Conservation (phyloP, 2,113 vertebrate genomes). For the Myodes glareolus region DNA sequence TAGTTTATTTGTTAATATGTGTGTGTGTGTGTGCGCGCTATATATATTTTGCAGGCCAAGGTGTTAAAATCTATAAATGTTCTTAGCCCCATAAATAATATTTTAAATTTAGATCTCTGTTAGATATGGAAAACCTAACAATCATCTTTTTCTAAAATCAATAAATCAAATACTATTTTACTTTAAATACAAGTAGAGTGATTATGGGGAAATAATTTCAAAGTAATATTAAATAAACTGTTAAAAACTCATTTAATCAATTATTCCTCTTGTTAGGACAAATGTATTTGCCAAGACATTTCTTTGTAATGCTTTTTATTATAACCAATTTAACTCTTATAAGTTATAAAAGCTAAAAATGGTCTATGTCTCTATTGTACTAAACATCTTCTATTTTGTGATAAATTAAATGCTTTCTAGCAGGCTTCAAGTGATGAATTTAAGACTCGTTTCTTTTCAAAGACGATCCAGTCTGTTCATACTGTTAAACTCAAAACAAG, state of each 20-base stretch:
- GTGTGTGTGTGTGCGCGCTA: too few species aligned
- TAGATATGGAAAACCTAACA: neutral
- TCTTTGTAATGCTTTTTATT: neutral
- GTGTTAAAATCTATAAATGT: constrained; percentile 31
- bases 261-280: neutral
- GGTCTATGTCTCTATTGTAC: neutral
- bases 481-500: neutral
- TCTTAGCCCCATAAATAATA: neutral
- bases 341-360: constrained; percentile 45
- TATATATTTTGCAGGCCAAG: neutral
- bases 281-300: constrained; percentile 29
- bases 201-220: neutral
- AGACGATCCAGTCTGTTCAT: neutral
- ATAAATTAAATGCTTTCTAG: neutral
- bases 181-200: neutral
- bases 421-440: neutral
- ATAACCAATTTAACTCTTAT: neutral
- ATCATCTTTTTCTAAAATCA: neutral
- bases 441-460: neutral
- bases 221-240: constrained; percentile 50
- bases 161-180: constrained; percentile 56
- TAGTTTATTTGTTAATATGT: neutral
- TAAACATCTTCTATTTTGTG: constrained; percentile 34
- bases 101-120: constrained; percentile 10
- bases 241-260: constrained; percentile 20